Evolutionary conservation across 2,888 invertebrate genomes (phyloP).

Genomic region (Drosophila meridionalis): DNA sequence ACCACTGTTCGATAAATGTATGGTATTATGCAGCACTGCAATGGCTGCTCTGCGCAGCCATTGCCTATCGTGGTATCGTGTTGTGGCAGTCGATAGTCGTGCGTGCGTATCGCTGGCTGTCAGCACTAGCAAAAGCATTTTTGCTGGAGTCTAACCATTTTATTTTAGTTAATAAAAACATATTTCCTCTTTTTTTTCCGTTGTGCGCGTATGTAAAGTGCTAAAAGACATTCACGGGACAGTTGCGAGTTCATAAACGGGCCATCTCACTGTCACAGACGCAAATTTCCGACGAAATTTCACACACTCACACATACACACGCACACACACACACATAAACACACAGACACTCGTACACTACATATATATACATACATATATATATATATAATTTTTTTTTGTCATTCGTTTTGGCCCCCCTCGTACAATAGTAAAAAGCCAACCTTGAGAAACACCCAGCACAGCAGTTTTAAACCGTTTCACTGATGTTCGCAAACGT

Average conservation of each 20-base stretch:
- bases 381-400: conserved; percentile 54
- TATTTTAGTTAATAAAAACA: conserved; percentile 79
- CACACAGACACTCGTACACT: neutral
- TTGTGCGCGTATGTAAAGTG: conserved; percentile 61
- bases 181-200: conserved; percentile 71
- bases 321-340: conserved; percentile 23
- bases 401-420: conserved; percentile 58
- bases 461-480: conserved; percentile 70
- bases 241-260: conserved; percentile 43
- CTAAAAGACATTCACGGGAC: conserved; percentile 40
- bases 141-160: conserved; percentile 77
- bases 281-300: conserved; percentile 62
- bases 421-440: conserved; percentile 66
- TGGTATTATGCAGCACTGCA: conserved; percentile 16
- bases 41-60: neutral
- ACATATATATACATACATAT: conserved; percentile 16
- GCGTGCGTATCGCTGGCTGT: conserved; percentile 39
- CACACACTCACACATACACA: conserved; percentile 31
- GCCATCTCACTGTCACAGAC: conserved; percentile 36
- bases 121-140: conserved; percentile 64
- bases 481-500: conserved; percentile 45
- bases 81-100: conserved; percentile 36
- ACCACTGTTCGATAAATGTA: neutral
- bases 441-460: conserved; percentile 79
- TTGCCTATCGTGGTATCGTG: conserved; percentile 5